phyloP scores from a whole-genome alignment of 2,888 invertebrate genomes.

The Drosophila suboccidentalis region DNA sequence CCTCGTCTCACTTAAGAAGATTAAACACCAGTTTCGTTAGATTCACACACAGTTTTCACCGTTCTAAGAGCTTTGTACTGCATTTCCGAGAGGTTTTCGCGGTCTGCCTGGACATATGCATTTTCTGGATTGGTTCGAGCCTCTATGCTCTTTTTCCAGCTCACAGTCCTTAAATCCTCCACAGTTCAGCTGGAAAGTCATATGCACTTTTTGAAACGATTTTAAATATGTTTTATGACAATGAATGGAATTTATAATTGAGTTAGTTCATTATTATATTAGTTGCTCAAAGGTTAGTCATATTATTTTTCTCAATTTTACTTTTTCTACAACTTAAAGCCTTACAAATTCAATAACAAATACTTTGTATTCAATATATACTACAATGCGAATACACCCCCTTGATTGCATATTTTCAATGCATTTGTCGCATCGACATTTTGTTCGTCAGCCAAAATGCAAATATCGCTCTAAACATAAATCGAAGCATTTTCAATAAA shows the following conservation, averaged over 20 bases:
- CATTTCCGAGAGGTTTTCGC: slow-evolving; percentile 38
- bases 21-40: slow-evolving; percentile 61
- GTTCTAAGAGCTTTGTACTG: slow-evolving; percentile 21
- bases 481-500: slow-evolving; percentile 79
- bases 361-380: slow-evolving; percentile 1
- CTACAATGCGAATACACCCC: background rate
- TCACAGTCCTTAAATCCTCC: background rate
- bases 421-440: slow-evolving; percentile 55
- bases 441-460: slow-evolving; percentile 70
- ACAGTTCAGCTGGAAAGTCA: background rate
- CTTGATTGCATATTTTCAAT: slow-evolving; percentile 47
- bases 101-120: slow-evolving; percentile 26
- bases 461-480: slow-evolving; percentile 76
- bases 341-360: background rate
- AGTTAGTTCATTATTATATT: background rate
- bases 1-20: slow-evolving; percentile 68
- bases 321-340: background rate
- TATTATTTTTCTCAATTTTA: background rate
- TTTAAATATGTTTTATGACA: background rate
- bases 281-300: too few species aligned
- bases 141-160: background rate
- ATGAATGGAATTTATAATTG: background rate
- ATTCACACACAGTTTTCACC: slow-evolving; percentile 10
- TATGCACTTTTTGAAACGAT: background rate
- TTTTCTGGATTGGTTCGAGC: slow-evolving; percentile 18